Percentiles rank a stretch among this genome's conserved stretches.
Evolutionary conservation across 2,888 invertebrate species (phyloP).

Genomic region (Agonopterix heracliana): DNA sequence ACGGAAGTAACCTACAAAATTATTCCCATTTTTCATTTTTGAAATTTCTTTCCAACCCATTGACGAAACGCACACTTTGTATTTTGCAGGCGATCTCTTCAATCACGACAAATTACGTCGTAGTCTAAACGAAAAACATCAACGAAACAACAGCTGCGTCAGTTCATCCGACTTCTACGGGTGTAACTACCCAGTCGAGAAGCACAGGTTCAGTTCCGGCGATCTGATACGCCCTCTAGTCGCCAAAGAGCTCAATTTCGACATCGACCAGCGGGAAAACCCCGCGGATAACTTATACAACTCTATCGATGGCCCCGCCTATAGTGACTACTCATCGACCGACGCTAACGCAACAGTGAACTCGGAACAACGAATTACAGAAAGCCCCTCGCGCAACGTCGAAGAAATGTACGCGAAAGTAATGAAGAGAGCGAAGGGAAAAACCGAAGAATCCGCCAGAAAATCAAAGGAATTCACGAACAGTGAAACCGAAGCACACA

Average conservation of each 20-base stretch:
- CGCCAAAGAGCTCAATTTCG: slow-evolving; percentile 61
- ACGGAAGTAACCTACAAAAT: too few relatives aligned
- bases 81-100: slow-evolving; percentile 60
- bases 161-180: slow-evolving; percentile 73
- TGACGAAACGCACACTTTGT: neutral
- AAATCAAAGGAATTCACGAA: slow-evolving; percentile 44
- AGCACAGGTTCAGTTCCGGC: slow-evolving; percentile 68
- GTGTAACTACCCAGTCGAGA: slow-evolving; percentile 72
- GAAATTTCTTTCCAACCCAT: too few relatives aligned
- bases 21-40: too few relatives aligned
- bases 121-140: slow-evolving; percentile 70
- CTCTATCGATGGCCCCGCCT: slow-evolving; percentile 54
- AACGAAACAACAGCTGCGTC: slow-evolving; percentile 71
- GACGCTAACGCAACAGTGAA: slow-evolving; percentile 45
- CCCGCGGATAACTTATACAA: slow-evolving; percentile 57
- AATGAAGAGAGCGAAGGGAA: slow-evolving; percentile 80
- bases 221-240: slow-evolving; percentile 65
- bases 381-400: slow-evolving; percentile 81
- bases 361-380: slow-evolving; percentile 59
- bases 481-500: slow-evolving; percentile 26
- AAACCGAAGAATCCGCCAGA: slow-evolving; percentile 43
- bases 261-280: slow-evolving; percentile 51
- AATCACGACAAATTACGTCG: slow-evolving; percentile 65
- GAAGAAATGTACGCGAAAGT: slow-evolving; percentile 95
- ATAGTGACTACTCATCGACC: slow-evolving; percentile 49